phyloP scores from a whole-genome alignment of 2,888 invertebrate genomes.

The Ditylenchus weischeri region DNA sequence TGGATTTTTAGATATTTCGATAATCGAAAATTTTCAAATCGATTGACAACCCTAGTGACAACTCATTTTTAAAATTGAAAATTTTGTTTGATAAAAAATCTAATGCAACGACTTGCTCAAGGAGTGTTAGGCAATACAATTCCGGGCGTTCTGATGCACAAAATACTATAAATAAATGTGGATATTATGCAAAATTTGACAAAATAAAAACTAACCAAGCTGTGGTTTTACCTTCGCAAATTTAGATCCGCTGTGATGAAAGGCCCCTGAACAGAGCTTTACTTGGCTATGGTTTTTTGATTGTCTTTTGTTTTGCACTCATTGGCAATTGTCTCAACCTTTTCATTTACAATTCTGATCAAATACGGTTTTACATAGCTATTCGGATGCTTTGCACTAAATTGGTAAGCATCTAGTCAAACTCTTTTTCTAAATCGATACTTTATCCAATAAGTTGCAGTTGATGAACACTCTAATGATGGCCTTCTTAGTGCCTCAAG shows the following conservation, averaged over 20 bases:
- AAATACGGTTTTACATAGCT: slow-evolving; percentile 53
- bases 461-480: slow-evolving; percentile 51
- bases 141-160: no score
- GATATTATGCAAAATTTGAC: no score
- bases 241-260: slow-evolving; percentile 41
- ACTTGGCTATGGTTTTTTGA: slow-evolving; percentile 49
- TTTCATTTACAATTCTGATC: slow-evolving; percentile 53
- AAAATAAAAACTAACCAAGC: no score
- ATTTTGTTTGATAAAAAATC: no score
- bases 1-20: no score
- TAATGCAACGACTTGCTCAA: no score
- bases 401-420: slow-evolving; percentile 36
- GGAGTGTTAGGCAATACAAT: no score
- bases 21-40: no score
- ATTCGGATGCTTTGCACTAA: slow-evolving; percentile 55
- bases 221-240: no score
- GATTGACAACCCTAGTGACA: no score
- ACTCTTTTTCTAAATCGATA: not conserved
- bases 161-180: no score
- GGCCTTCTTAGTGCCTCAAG: slow-evolving; percentile 49
- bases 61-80: no score
- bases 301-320: slow-evolving; percentile 48
- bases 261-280: slow-evolving; percentile 40
- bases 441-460: slow-evolving; percentile 27
- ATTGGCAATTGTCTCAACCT: slow-evolving; percentile 53